Base-by-base conservation (phyloP, 2,888 invertebrate genomes). In the Teleogryllus oceanicus region DNA sequence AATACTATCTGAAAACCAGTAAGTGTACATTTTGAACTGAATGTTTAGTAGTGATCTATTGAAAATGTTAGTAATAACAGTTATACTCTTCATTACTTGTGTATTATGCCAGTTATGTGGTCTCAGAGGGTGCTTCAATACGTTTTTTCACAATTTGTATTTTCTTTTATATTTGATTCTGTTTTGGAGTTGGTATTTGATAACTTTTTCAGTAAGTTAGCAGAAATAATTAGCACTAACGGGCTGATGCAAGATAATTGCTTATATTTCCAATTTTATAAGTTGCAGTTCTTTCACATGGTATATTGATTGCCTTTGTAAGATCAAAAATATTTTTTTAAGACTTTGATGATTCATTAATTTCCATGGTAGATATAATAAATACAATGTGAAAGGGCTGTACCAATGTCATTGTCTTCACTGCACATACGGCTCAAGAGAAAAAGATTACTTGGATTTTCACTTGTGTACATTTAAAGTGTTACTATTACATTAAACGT, bases 1-100 rank as follows among this genome's bases (percentile, higher is more conserved):
- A 74, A 74, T 20, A 20, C 20, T 50, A 24, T 18, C 50, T 76
- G 49, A 18, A 11, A 11, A 24, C 18, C 11, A 76, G 49, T 76
- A 49, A 49, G 76, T 76, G 76, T 76, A 76, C 49, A 76, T 50
- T 76, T 50, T 76, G 76, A 49, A 49, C 24, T 16, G 50, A 76
- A 78, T 80, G 80, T 75, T 76, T 75, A 78, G 78, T 80, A 76
- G 80, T 78, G 74, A 80, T 76, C 74, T 80, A 78, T 78, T 78
- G 74, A 50, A 50, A 80, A 75, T 62, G 75, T 78, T 78, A 78
- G 76, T 62, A 62, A 78, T 80, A 20, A 78, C 49, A 37, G 8
- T 37, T 37, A 37, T 37, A 37, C 37, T 37, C 37, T 37, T 37
- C 37, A 37, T 37, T 37, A 37, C 37, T 37, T 37, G 37, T 37